A percentile compares a stretch with the other conserved stretches of the same genome.
These are phyloP conservation scores for Oryzias woworae DNA, from an alignment of 2,113 vertebrate genomes.

Conservation along the genomic window DNA sequence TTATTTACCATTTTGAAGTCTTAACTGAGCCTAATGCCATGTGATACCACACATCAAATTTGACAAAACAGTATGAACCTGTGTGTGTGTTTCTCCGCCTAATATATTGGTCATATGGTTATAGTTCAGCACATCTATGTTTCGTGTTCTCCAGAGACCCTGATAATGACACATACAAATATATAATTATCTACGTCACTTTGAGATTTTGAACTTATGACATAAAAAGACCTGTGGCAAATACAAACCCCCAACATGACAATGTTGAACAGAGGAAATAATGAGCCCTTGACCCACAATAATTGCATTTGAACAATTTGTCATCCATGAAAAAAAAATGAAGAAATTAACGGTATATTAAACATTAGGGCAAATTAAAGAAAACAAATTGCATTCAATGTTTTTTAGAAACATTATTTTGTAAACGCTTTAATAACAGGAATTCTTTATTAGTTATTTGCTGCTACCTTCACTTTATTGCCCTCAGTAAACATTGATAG, in stretches of 20 bases:
- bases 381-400: slow-evolving; percentile 61
- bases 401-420: slow-evolving; percentile 45
- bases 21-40: slow-evolving; percentile 66
- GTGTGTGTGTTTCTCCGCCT: slow-evolving; percentile 53
- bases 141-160: slow-evolving; percentile 61
- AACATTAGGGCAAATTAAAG: slow-evolving; percentile 47
- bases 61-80: slow-evolving; percentile 66
- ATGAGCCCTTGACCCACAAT: slow-evolving; percentile 78
- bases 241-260: slow-evolving; percentile 56
- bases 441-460: slow-evolving; percentile 40
- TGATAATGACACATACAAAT: slow-evolving; percentile 65
- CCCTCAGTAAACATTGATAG: slow-evolving; percentile 55
- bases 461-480: slow-evolving; percentile 67
- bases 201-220: slow-evolving; percentile 44
- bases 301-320: slow-evolving; percentile 63
- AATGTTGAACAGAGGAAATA: slow-evolving; percentile 56
- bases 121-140: slow-evolving; percentile 64
- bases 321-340: slow-evolving; percentile 29
- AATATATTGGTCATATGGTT: slow-evolving; percentile 63
- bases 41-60: slow-evolving; percentile 71
- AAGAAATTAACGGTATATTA: slow-evolving; percentile 28
- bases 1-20: slow-evolving; percentile 59
- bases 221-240: slow-evolving; percentile 56
- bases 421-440: slow-evolving; percentile 48
- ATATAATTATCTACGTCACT: slow-evolving; percentile 60